These are phyloP conservation scores for Corythornis cristatus DNA, from an alignment of 2,113 vertebrate species.

Conservation along the genomic window DNA sequence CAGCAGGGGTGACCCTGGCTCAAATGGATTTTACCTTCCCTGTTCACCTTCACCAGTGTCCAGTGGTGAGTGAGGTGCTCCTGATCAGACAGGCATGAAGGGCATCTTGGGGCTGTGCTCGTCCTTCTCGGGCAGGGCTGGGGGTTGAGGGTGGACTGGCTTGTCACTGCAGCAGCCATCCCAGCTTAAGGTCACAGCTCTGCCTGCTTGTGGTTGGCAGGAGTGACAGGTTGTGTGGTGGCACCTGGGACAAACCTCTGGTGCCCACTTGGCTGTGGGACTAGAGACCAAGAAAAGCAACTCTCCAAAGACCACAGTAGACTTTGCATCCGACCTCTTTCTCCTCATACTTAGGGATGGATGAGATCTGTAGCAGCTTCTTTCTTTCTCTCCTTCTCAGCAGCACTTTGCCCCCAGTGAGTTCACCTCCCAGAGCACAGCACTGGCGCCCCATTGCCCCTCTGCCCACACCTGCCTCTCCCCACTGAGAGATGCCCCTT, in stretches of 20 bases:
- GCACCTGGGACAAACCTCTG: not conserved
- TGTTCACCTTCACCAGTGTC: not conserved
- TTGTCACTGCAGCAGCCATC: not conserved
- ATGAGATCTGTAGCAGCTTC: not conserved
- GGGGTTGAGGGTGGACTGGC: not conserved
- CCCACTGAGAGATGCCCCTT: not conserved
- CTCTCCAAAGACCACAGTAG: not conserved
- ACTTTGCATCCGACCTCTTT: not conserved
- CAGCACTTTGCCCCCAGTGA: rapidly evolving
- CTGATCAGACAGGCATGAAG: conserved; percentile 38
- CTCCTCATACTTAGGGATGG: not conserved
- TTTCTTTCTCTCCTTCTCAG: not conserved
- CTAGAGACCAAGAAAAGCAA: not conserved
- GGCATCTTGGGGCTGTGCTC: not conserved
- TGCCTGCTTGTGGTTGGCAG: not conserved
- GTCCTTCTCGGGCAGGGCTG: not conserved
- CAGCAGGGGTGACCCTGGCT: not conserved
- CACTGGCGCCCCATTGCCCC: not conserved
- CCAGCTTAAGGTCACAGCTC: not conserved
- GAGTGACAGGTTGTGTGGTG: not conserved
- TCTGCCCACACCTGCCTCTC: not conserved
- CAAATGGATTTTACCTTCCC: not conserved
- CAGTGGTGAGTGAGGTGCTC: not conserved
- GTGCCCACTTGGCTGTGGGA: rapidly evolving
- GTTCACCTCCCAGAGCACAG: not conserved